A percentile compares a stretch with the other conserved stretches of the same genome.
These are phyloP conservation scores for Melanotus villosus DNA, from an alignment of 2,888 invertebrate genomes.

Conservation along the genomic window DNA sequence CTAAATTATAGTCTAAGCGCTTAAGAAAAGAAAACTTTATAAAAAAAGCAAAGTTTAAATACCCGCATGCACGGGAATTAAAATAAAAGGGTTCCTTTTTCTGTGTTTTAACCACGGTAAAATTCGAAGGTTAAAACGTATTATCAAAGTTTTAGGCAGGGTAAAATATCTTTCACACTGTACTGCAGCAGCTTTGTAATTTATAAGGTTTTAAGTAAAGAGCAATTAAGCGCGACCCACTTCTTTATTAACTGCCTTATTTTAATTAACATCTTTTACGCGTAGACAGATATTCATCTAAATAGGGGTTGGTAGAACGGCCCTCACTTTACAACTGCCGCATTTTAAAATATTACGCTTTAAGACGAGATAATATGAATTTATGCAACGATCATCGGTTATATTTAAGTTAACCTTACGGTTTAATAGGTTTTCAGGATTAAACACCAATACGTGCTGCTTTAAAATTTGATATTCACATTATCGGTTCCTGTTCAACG, in stretches of 20 bases:
- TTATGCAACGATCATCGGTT: not conserved
- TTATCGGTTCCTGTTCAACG: no score
- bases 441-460: no score
- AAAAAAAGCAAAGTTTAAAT: no score
- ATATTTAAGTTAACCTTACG: no score
- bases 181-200: conserved; percentile 26
- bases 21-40: no score
- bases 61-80: no score
- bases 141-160: not conserved
- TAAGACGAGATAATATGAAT: not conserved
- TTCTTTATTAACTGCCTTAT: conserved; percentile 41
- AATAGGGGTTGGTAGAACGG: conserved; percentile 11
- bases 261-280: conserved; percentile 38
- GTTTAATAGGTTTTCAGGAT: no score
- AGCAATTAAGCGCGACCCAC: conserved; percentile 36
- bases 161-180: not conserved
- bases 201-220: conserved; percentile 36
- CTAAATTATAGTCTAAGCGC: conserved; percentile 22
- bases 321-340: not conserved
- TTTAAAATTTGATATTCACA: no score
- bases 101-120: no score
- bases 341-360: conserved; percentile 1
- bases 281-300: conserved; percentile 27
- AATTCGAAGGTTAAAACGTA: not conserved
- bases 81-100: no score